phyloP scores from a whole-genome alignment of 2,113 vertebrate species.

The Phalacrocorax aristotelis region DNA sequence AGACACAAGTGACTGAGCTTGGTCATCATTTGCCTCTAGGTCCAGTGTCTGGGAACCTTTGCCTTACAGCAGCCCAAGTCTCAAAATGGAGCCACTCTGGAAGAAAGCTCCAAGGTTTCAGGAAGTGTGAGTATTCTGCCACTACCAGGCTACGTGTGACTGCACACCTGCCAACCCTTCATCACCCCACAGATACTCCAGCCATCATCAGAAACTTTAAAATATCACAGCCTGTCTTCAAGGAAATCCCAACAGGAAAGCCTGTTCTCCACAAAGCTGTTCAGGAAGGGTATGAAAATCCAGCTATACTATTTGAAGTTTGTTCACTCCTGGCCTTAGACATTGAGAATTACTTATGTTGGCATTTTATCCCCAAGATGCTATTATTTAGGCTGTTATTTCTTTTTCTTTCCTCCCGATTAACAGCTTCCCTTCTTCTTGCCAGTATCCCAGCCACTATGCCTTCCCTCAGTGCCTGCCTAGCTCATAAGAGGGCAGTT shows the following conservation, averaged over 20 bases:
- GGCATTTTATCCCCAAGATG: background rate
- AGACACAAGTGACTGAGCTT: background rate
- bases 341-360: background rate
- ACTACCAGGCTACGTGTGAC: background rate
- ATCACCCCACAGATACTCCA: background rate
- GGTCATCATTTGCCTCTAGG: background rate
- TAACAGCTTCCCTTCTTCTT: background rate
- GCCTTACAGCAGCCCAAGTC: background rate
- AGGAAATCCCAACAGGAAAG: background rate
- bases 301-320: background rate
- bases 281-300: background rate
- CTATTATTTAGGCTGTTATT: background rate
- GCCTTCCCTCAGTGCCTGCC: background rate
- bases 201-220: background rate
- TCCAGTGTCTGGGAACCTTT: background rate
- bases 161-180: background rate
- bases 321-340: background rate
- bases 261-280: background rate
- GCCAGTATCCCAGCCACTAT: too few relatives aligned
- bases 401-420: background rate
- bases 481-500: background rate
- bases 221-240: background rate
- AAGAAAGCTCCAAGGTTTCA: background rate
- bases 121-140: background rate
- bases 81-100: background rate